Percentiles rank a stretch among this genome's conserved stretches.
Conservation (phyloP, 2,888 invertebrate species). For the Thymelicus acteon region DNA sequence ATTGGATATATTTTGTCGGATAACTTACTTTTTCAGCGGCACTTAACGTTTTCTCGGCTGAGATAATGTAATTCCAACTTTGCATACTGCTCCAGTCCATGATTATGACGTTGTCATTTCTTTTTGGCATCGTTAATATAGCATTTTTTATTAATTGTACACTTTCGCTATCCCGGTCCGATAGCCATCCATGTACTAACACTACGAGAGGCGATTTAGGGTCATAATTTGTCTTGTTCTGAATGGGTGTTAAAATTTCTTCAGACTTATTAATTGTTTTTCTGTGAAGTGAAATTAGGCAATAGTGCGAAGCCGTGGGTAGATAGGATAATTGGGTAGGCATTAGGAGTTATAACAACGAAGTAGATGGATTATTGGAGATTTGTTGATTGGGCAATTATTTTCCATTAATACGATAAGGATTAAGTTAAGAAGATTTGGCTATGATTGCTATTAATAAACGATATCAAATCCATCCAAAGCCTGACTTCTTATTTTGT, state of each 20-base stretch:
- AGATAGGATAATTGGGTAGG: no score
- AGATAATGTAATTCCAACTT: constrained; percentile 24
- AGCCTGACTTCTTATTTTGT: no score
- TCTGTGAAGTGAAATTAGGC: neutral
- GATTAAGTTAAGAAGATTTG: no score
- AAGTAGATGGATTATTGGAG: no score
- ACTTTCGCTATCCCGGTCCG: constrained; percentile 18
- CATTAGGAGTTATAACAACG: no score
- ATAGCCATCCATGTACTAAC: constrained; percentile 36
- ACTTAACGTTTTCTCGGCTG: constrained; percentile 21
- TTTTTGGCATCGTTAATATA: constrained; percentile 9
- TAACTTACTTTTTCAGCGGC: constrained; percentile 34
- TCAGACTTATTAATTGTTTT: constrained; percentile 12
- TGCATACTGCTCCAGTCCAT: constrained; percentile 34
- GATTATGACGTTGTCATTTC: constrained; percentile 32
- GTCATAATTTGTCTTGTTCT: neutral
- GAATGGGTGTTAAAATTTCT: constrained; percentile 19
- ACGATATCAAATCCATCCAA: no score
- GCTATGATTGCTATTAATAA: no score
- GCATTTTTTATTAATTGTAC: constrained; percentile 36
- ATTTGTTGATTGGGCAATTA: no score
- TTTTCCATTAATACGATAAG: no score
- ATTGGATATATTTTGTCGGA: no score
- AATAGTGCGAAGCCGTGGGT: no score
- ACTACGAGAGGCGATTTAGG: constrained; percentile 9